phyloP scores from a whole-genome alignment of 2,888 invertebrate genomes.

The Volucella zonaria region DNA sequence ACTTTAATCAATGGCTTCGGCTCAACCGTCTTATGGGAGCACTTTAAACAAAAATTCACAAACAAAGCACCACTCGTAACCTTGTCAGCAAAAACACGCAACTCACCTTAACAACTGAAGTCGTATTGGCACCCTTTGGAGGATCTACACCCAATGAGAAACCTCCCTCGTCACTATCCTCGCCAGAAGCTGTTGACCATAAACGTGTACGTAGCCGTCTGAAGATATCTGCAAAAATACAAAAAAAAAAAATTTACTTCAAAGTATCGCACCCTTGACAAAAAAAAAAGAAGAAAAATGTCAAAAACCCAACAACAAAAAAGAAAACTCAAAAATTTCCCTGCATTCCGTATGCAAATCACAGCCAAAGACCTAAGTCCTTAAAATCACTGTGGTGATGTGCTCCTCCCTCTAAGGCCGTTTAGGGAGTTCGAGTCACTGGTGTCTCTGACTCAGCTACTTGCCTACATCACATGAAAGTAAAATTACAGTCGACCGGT shows the following conservation, averaged over 20 bases:
- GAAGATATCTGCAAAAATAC: constrained; percentile 78
- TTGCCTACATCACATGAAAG: constrained; percentile 38
- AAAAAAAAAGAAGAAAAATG: constrained; percentile 16
- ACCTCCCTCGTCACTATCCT: constrained; percentile 75
- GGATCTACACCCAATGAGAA: constrained; percentile 74
- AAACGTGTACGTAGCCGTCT: constrained; percentile 79
- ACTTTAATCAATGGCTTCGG: too few species aligned
- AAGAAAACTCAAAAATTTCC: constrained; percentile 39
- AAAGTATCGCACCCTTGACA: constrained; percentile 55
- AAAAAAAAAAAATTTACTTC: constrained; percentile 42
- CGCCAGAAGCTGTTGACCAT: constrained; percentile 75
- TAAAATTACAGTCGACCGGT: constrained; percentile 56
- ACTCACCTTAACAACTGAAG: constrained; percentile 82
- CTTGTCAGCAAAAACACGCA: background rate
- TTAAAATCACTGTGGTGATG: constrained; percentile 64
- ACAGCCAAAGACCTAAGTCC: constrained; percentile 55
- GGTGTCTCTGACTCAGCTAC: too few species aligned
- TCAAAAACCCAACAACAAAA: background rate
- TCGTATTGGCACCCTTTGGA: constrained; percentile 80
- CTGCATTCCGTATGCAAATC: constrained; percentile 68
- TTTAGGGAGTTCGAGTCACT: background rate
- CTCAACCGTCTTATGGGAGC: too few species aligned
- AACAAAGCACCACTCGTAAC: constrained; percentile 26
- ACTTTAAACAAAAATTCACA: constrained; percentile 35
- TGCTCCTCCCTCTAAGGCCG: background rate